Percentiles rank a stretch among this genome's conserved stretches.
These are phyloP conservation scores for Vanessa tameamea DNA, from an alignment of 1,140 invertebrate species.

Conservation along the genomic window DNA sequence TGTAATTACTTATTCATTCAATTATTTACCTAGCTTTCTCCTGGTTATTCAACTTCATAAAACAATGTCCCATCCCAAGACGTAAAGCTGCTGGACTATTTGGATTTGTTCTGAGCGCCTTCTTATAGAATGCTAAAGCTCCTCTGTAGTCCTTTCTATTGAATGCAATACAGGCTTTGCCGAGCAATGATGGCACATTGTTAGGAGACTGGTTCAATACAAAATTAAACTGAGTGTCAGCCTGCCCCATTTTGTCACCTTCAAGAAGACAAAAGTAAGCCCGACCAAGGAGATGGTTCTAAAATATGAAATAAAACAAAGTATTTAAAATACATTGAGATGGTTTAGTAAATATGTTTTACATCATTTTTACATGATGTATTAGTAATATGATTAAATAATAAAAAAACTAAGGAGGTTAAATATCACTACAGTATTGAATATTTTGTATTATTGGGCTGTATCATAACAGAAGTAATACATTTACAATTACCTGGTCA, in stretches of 20 bases:
- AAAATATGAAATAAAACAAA: constrained; percentile 36
- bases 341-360: no score
- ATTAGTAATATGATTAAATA: no score
- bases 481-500: constrained; percentile 88
- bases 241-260: constrained; percentile 99
- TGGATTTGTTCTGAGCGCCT: constrained; percentile 96
- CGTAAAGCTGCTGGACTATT: constrained; percentile 98
- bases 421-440: no score
- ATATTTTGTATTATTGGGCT: no score
- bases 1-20: neutral
- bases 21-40: constrained; percentile 92
- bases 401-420: no score
- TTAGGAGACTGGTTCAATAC: constrained; percentile 97
- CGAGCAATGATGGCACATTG: constrained; percentile 97
- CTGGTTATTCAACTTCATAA: constrained; percentile 97
- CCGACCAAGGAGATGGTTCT: constrained; percentile 97
- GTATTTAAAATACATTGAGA: no score
- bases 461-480: neutral
- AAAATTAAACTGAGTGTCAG: constrained; percentile 99
- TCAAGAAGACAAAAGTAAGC: constrained; percentile 99
- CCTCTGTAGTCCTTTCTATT: constrained; percentile 96
- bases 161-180: constrained; percentile 98
- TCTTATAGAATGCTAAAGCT: constrained; percentile 98
- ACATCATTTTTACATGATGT: no score
- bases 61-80: constrained; percentile 98